Conservation (phyloP, 2,888 invertebrate species). For the Eilema depressum region DNA sequence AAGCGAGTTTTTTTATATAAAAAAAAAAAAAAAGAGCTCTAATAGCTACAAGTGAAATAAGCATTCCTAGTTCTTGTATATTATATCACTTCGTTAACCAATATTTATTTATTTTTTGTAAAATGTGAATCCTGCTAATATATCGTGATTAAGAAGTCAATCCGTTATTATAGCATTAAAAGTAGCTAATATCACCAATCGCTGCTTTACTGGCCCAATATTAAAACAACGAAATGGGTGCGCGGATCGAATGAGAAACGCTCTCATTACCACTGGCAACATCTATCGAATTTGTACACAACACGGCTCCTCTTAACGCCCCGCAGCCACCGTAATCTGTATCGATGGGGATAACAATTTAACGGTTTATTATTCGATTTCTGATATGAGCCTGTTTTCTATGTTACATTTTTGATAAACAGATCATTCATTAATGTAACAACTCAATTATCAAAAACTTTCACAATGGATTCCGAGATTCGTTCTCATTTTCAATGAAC, state of each 20-base stretch:
- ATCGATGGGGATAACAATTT: slow-evolving; percentile 21
- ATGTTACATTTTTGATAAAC: not conserved
- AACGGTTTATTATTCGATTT: slow-evolving; percentile 3
- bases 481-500: too few relatives aligned
- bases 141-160: too few relatives aligned
- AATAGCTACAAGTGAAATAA: too few relatives aligned
- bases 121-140: too few relatives aligned
- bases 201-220: slow-evolving; percentile 51
- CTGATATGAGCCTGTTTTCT: not conserved
- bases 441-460: not conserved
- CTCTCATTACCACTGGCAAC: slow-evolving; percentile 45
- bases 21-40: too few relatives aligned
- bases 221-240: slow-evolving; percentile 66
- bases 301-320: slow-evolving; percentile 38
- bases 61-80: not conserved
- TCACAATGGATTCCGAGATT: too few relatives aligned
- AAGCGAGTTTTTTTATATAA: too few relatives aligned
- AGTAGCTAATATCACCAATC: slow-evolving; percentile 3
- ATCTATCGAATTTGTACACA: slow-evolving; percentile 51
- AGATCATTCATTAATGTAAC: not conserved
- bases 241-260: slow-evolving; percentile 62
- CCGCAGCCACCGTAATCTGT: slow-evolving; percentile 28
- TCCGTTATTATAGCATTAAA: not conserved
- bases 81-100: not conserved
- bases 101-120: too few relatives aligned